Percentiles rank a stretch among this genome's conserved stretches.
Conservation (phyloP, 2,113 vertebrate species). For the Campylomormyrus numenius region DNA sequence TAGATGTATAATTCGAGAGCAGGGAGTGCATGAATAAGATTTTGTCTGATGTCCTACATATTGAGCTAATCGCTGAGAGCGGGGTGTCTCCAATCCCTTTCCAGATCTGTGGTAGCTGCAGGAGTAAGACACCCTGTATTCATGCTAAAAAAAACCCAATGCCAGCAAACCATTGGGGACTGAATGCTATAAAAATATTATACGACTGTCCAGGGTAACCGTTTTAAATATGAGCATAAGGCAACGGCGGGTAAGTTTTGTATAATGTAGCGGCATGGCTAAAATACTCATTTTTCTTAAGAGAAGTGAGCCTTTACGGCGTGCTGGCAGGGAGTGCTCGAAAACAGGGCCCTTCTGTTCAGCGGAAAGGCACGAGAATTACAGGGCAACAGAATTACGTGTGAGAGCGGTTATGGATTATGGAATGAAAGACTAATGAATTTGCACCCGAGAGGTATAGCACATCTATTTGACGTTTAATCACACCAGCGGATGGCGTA, state of each 20-base stretch:
- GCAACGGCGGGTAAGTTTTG: neutral
- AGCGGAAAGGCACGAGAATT: neutral
- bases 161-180: neutral
- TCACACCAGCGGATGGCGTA: neutral
- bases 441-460: neutral
- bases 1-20: neutral
- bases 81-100: neutral
- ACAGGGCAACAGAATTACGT: neutral
- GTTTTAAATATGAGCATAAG: neutral
- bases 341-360: neutral
- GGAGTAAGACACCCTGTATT: neutral
- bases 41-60: neutral
- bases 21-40: neutral
- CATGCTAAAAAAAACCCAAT: neutral
- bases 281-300: neutral
- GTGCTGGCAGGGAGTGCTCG: neutral
- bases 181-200: neutral
- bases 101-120: neutral
- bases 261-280: neutral
- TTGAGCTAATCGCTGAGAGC: neutral
- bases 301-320: neutral
- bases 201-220: neutral
- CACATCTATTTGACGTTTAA: neutral
- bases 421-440: neutral
- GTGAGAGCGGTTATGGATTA: neutral